phyloP scores from a whole-genome alignment of 2,113 vertebrate species.

The Regulus satrapa region DNA sequence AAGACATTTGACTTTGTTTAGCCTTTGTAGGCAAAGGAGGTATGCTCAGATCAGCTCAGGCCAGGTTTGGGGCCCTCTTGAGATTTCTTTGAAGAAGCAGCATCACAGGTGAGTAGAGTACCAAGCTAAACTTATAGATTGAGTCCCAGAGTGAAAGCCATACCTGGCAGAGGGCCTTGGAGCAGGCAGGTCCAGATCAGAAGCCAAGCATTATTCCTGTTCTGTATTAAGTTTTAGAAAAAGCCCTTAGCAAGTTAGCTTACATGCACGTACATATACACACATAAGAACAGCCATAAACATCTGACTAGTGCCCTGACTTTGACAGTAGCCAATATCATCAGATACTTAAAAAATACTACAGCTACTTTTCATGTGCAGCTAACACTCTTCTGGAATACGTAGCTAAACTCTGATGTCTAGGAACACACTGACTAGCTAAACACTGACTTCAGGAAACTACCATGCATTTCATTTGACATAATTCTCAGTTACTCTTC shows the following conservation, averaged over 20 bases:
- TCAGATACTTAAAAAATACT: background rate
- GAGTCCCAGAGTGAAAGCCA: background rate
- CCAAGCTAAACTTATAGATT: background rate
- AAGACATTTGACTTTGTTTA: background rate
- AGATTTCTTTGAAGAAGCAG: background rate
- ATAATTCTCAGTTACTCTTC: background rate
- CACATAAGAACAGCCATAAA: background rate
- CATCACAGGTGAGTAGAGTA: background rate
- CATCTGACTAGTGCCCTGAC: background rate
- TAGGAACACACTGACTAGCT: background rate
- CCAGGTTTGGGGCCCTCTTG: background rate
- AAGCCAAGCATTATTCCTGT: background rate
- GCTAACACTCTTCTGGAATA: background rate
- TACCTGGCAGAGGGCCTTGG: background rate
- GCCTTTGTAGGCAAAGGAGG: background rate
- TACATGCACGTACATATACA: accelerated
- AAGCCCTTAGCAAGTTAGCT: background rate
- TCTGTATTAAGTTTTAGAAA: accelerated
- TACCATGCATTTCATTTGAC: background rate
- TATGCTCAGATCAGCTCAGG: background rate
- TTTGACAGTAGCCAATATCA: background rate
- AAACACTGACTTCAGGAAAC: background rate
- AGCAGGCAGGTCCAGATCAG: background rate
- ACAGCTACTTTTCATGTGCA: background rate
- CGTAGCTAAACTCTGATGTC: background rate